These are phyloP conservation scores for Spodoptera exigua DNA, from an alignment of 2,888 invertebrate genomes.

Conservation along the genomic window DNA sequence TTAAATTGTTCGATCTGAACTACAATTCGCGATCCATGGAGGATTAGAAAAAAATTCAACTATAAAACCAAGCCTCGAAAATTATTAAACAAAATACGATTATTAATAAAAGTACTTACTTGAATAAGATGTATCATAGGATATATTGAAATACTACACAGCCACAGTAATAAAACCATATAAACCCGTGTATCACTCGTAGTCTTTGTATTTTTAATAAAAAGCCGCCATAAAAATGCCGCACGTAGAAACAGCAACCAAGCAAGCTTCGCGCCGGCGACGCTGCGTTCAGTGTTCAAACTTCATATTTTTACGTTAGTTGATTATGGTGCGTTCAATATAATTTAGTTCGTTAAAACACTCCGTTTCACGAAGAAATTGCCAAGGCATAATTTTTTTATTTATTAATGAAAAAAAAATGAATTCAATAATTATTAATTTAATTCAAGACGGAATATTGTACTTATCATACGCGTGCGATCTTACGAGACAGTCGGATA, in stretches of 20 bases:
- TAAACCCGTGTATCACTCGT: not conserved
- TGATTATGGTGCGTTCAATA: conserved; percentile 12
- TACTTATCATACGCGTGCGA: no score
- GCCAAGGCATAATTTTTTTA: no score
- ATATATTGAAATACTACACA: conserved; percentile 17
- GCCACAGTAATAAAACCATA: not conserved
- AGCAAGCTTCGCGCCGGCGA: not conserved
- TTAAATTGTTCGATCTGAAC: no score
- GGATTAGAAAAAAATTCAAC: conserved; percentile 23
- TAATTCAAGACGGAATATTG: no score
- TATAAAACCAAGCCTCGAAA: conserved; percentile 27
- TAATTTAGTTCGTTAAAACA: not conserved
- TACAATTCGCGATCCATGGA: no score
- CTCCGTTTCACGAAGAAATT: no score
- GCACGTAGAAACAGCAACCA: conserved; percentile 10
- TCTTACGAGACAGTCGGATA: no score
- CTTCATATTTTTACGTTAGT: not conserved
- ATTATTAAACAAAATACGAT: conserved; percentile 3
- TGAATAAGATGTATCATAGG: conserved; percentile 21
- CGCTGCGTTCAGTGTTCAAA: conserved; percentile 22
- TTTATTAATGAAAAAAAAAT: no score
- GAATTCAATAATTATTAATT: no score
- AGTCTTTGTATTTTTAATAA: conserved; percentile 2
- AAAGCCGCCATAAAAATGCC: conserved; percentile 26
- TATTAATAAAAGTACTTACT: conserved; percentile 38